Base-by-base conservation (phyloP, 1,140 invertebrate species). In the Fopius arisanus region DNA sequence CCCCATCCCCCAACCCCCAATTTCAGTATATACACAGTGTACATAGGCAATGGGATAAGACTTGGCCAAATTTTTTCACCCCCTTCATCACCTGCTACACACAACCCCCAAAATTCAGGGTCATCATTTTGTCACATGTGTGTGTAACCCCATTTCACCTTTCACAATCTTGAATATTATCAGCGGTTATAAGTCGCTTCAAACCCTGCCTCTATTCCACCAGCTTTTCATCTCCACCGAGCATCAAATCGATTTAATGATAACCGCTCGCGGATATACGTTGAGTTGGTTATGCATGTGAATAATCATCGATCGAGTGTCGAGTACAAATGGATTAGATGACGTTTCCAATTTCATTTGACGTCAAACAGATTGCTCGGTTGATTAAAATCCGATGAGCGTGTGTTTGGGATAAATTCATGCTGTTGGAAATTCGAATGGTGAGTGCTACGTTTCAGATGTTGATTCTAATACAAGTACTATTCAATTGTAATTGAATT, bases 91-190 rank as follows among this genome's bases (percentile, higher is more conserved):
- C 71, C 70, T 59, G 66, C 31, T 33, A 51, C 21, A 6, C 19
- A 7, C 28, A 66, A 31, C 23, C 77, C 78, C 81, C 78, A 79
- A 81, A 81, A 78, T 87, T 87, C 86, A 86, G 84, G 85, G 86
- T 87, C 86, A 86, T 86, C n/a, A 81, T 79, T 51, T 51, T 51
- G 43, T 51, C 43, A 51, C 43, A 51, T 51, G 77, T 82, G 79
- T 79, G 78, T 48, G 79, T 70, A 69, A 73, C 59, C 77, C 77
- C 72, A 75, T 78, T 70, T 74, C 76, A 72, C 19, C 67, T 76
- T 70, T 37, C 37, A 66, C 71, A 75, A 66, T 70, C n/a, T 23
- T 41, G 48, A 66, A 19, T 29, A 41, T 43, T 67, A 23, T 67
- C 40, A 26, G n/a, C 21, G 0, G 9, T 48, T 43, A 14, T 0